Conservation (phyloP, 2,888 invertebrate species). For the Trachelus stipa region DNA sequence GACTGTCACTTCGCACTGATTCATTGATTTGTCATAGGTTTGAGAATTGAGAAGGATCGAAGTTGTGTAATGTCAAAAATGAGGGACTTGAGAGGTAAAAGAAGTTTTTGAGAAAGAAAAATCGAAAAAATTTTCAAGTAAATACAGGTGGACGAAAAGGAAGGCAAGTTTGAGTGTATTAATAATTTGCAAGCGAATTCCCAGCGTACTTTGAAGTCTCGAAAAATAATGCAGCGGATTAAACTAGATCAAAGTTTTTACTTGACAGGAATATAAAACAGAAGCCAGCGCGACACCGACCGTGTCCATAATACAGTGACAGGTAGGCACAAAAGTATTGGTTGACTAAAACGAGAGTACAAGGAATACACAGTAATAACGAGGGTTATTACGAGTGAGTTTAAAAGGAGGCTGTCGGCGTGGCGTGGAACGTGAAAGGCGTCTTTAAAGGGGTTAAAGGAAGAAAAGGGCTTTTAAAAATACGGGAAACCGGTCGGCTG, state of each 20-base stretch:
- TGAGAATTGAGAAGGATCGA: neutral
- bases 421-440: slow-evolving; percentile 2
- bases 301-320: neutral
- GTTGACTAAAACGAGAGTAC: neutral
- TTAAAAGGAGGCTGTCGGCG: slow-evolving; percentile 32
- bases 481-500: slow-evolving; percentile 42
- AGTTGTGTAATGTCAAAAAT: neutral
- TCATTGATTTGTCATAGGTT: neutral
- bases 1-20: neutral
- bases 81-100: neutral
- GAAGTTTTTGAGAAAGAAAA: neutral
- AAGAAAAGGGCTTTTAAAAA: slow-evolving; percentile 14
- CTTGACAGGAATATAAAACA: neutral
- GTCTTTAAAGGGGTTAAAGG: neutral
- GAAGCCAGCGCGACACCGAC: neutral
- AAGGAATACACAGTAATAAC: neutral
- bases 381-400: slow-evolving; percentile 12
- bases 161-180: neutral
- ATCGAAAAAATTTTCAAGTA: neutral
- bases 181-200: neutral
- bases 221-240: neutral
- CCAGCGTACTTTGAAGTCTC: neutral
- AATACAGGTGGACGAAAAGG: neutral
- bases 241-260: neutral
- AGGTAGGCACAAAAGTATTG: neutral